Base-by-base conservation (phyloP, 2,113 vertebrate genomes). In the Pachypanchax playfairii region DNA sequence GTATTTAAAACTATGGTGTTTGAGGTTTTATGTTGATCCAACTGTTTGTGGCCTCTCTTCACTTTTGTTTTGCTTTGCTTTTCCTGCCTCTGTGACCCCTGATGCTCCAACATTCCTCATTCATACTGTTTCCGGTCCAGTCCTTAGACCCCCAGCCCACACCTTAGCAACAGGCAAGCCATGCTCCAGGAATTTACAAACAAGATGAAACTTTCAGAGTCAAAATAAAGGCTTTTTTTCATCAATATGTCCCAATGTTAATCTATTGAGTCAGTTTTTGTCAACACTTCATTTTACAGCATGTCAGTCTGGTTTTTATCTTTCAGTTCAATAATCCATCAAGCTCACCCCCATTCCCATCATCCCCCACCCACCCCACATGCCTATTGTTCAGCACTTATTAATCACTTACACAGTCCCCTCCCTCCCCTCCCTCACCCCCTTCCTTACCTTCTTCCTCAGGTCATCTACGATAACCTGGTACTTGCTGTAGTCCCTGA, bases 401-500 rank as follows among this genome's bases (percentile, higher is more conserved):
- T 63, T 58, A 10, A 56, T 54, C 29, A 20, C 55, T 52, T 54
- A n/a, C 18, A 33, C 42, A 53, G 31, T 15, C 17, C 29, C 28
- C 11, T 18, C 2, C 36, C 60, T 44, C n/a, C 25, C 14, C 54
- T 8, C 31, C 26, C 20, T 13, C 36, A 1, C 1, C 10, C 20
- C 11, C 9, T 14, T 18, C 21, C 91, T 91, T 69, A 93, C 92
- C 91, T 93, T 92, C 81, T 60, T 92, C 59, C 90, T 88, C 68
- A 93, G 86, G 72, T 91, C 92, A 0, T 93, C 87, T 57, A 93
- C 77, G 75, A 91, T 84, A 54, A 24, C 67, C 65, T 93, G 86
- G 75, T 91, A 92, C 69, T 88, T 91, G 89, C 92, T 92, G 87
- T 91, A 92, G 85, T 93, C 92, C 53, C 84, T 86, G 58, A 90